A percentile compares a stretch with the other conserved stretches of the same genome.
These are phyloP conservation scores for Xyrauchen texanus DNA, from an alignment of 2,113 vertebrate species.

Conservation along the genomic window DNA sequence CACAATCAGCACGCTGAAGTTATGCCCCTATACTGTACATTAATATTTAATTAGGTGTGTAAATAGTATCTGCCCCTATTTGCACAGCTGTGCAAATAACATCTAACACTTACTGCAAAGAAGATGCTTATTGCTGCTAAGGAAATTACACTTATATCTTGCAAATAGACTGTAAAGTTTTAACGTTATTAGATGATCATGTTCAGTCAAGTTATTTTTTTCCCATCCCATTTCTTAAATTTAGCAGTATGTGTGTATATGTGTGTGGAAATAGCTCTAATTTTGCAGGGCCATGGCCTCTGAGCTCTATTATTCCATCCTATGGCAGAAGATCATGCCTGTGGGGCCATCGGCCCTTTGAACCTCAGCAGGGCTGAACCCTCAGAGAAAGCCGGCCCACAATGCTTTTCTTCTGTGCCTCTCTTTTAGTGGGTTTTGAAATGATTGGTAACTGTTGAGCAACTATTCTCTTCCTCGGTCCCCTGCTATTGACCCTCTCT, in stretches of 20 bases:
- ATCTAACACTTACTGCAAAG: too few species aligned
- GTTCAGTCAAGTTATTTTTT: too few species aligned
- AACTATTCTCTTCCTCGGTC: constrained; percentile 80
- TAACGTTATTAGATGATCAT: too few species aligned
- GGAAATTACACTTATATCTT: too few species aligned
- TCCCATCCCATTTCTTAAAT: background rate
- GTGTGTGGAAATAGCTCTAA: constrained; percentile 83
- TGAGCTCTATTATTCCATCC: constrained; percentile 84
- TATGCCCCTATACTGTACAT: too few species aligned
- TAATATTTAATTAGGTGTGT: too few species aligned
- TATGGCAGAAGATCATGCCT: constrained; percentile 78
- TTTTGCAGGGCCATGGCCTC: constrained; percentile 83
- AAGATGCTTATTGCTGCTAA: too few species aligned
- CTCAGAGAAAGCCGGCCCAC: constrained; percentile 70
- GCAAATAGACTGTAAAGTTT: too few species aligned
- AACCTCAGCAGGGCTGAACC: constrained; percentile 82
- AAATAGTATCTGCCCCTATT: too few species aligned
- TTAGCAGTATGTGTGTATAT: constrained; percentile 17
- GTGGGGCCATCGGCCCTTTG: constrained; percentile 81
- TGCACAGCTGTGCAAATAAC: too few species aligned
- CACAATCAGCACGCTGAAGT: too few species aligned
- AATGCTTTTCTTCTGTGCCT: constrained; percentile 72
- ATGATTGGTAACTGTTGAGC: constrained; percentile 91
- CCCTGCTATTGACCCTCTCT: constrained; percentile 81
- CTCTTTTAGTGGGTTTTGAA: constrained; percentile 77